A percentile compares a stretch with the other conserved stretches of the same genome.
Conservation (phyloP, 2,888 invertebrate species). For the Ernsta delagoae region DNA sequence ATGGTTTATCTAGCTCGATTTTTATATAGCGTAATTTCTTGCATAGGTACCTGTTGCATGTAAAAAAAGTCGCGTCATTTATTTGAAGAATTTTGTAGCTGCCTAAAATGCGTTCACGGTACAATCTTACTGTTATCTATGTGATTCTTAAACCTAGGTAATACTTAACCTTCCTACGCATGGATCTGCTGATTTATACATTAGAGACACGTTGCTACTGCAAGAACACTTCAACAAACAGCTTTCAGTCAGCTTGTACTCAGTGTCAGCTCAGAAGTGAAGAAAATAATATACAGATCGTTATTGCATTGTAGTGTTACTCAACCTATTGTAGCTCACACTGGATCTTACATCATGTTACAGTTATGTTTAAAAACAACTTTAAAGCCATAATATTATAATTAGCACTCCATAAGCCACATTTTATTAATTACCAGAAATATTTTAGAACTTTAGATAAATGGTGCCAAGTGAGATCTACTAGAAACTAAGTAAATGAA, state of each 20-base stretch:
- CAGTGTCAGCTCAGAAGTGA: slow-evolving; percentile 58
- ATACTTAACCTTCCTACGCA: slow-evolving; percentile 35
- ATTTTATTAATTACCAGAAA: no score
- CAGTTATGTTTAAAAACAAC: no score
- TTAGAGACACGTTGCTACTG: slow-evolving; percentile 38
- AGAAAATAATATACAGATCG: slow-evolving; percentile 55
- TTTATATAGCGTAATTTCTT: no score
- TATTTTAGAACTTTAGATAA: no score
- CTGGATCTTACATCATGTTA: neutral
- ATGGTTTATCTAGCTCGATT: no score
- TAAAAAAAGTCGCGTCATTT: no score
- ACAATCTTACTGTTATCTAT: slow-evolving; percentile 11
- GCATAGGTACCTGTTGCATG: no score
- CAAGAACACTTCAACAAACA: slow-evolving; percentile 44
- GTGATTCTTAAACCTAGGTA: slow-evolving; percentile 24
- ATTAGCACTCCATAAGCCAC: no score
- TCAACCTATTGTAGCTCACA: neutral
- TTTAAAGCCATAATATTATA: no score
- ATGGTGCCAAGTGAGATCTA: no score
- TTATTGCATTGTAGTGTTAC: slow-evolving; percentile 14
- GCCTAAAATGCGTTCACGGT: no score
- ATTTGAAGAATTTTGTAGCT: no score
- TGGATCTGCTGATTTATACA: slow-evolving; percentile 36
- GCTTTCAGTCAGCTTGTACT: slow-evolving; percentile 61
- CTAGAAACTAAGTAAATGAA: neutral